Evolutionary conservation across 1,140 invertebrate species (phyloP).

Genomic region (Drosophila pallidifrons): DNA sequence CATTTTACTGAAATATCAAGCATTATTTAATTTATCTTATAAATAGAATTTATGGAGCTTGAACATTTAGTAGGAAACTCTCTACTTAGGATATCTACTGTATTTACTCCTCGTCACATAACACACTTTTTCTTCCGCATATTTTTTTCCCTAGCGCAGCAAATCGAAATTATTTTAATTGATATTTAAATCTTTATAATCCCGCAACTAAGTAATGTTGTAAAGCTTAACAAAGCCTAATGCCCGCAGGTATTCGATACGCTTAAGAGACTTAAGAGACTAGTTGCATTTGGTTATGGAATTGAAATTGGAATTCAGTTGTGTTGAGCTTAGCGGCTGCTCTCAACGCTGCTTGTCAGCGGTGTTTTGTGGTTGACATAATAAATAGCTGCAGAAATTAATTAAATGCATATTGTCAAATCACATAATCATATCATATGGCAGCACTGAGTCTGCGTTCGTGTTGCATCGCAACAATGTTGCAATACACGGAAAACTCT

Average conservation of each 20-base stretch:
- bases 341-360: slow-evolving; percentile 44
- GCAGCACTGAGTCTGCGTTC: slow-evolving; percentile 48
- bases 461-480: slow-evolving; percentile 3
- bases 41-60: no score
- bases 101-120: neutral
- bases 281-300: slow-evolving; percentile 40
- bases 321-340: slow-evolving; percentile 14
- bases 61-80: no score
- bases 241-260: slow-evolving; percentile 66
- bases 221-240: slow-evolving; percentile 62
- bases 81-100: neutral
- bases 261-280: slow-evolving; percentile 45
- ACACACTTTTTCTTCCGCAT: slow-evolving; percentile 6
- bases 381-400: slow-evolving; percentile 81
- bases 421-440: slow-evolving; percentile 81
- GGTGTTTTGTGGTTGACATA: slow-evolving; percentile 68
- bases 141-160: neutral
- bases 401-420: slow-evolving; percentile 83
- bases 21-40: no score
- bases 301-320: slow-evolving; percentile 51
- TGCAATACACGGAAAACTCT: slow-evolving; percentile 59
- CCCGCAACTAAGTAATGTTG: neutral
- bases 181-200: slow-evolving; percentile 20
- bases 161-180: neutral
- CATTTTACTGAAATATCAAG: no score